Evolutionary conservation across 2,797 vertebrate species (phyloP).

Genomic region (Acipenser ruthenus): DNA sequence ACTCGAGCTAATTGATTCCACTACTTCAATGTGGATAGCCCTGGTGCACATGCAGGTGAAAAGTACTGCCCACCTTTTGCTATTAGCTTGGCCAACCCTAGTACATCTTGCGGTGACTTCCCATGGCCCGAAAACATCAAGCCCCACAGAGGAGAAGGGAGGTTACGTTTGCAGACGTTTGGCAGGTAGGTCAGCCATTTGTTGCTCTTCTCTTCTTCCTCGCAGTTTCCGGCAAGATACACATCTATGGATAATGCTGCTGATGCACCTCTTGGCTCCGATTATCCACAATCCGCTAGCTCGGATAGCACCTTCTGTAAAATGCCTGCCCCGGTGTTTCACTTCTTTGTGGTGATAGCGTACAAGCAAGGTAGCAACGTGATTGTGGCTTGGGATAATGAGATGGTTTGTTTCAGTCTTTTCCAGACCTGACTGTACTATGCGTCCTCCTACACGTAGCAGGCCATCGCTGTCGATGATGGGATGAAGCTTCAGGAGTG

Average conservation of each 20-base stretch:
- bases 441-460: slow-evolving; percentile 13
- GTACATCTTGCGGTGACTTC: background rate
- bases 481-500: slow-evolving; percentile 10
- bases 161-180: background rate
- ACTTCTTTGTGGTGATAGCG: no score
- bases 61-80: slow-evolving; percentile 10
- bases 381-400: background rate
- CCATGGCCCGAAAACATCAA: slow-evolving; percentile 19
- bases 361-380: no score
- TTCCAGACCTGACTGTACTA: background rate
- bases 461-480: slow-evolving; percentile 4
- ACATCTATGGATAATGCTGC: background rate
- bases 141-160: slow-evolving; percentile 4
- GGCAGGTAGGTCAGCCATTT: background rate
- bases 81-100: slow-evolving; percentile 3
- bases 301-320: no score
- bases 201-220: background rate
- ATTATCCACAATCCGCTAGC: no score
- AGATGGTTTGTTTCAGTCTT: slow-evolving; percentile 2
- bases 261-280: no score
- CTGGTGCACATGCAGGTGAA: slow-evolving; percentile 9
- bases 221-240: background rate
- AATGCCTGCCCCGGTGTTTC: no score
- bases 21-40: slow-evolving; percentile 2
- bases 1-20: background rate